Conservation (phyloP, 2,113 vertebrate species). For the Brachionichthys hirsutus region DNA sequence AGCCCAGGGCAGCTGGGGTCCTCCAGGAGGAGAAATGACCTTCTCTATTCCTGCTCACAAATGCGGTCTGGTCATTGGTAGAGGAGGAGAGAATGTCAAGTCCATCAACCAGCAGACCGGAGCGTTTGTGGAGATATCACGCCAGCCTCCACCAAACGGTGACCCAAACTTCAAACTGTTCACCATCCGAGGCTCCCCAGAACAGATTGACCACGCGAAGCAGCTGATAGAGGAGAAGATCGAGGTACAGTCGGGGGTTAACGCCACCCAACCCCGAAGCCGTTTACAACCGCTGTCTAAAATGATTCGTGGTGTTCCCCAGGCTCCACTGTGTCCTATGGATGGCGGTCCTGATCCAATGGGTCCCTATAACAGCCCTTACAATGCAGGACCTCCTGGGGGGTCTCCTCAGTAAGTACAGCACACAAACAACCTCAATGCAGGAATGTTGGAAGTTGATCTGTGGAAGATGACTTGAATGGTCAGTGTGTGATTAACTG, state of each 20-base stretch:
- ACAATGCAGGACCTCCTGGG: constrained; percentile 87
- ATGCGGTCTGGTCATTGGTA: constrained; percentile 91
- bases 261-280: background rate
- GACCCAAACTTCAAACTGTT: constrained; percentile 94
- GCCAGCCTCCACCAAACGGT: constrained; percentile 87
- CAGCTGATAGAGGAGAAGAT: constrained; percentile 95
- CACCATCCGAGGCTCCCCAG: constrained; percentile 86
- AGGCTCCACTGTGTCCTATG: constrained; percentile 89
- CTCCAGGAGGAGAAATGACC: constrained; percentile 88
- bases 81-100: constrained; percentile 92
- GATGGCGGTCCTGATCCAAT: constrained; percentile 84
- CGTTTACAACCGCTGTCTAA: background rate
- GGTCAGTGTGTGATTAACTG: background rate
- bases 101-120: constrained; percentile 93
- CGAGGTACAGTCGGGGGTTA: constrained; percentile 82
- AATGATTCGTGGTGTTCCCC: background rate
- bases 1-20: constrained; percentile 88
- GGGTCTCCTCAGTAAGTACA: constrained; percentile 87
- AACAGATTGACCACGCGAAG: constrained; percentile 93
- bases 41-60: constrained; percentile 94
- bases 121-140: constrained; percentile 91
- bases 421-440: background rate
- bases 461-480: background rate
- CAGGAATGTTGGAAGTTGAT: background rate
- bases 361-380: constrained; percentile 90